Conservation (phyloP, 2,113 vertebrate genomes). For the Seriola dumerili region DNA sequence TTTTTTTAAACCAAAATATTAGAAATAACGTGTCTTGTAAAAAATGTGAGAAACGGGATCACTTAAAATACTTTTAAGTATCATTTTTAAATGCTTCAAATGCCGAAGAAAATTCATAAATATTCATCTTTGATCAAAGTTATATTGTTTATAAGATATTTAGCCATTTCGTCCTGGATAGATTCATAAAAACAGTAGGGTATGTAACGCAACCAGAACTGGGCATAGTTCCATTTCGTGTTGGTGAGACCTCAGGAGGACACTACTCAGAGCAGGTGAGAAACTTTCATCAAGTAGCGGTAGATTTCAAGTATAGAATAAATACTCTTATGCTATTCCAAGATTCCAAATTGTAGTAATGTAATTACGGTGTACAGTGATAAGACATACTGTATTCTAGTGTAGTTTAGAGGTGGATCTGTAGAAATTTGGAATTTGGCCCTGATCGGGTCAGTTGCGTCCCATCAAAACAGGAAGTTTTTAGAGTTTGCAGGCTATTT, state of each 20-base stretch:
- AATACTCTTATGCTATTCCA: fast-evolving
- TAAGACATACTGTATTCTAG: background rate
- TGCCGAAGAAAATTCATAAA: no score
- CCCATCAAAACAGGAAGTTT: conserved; percentile 74
- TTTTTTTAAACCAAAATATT: no score
- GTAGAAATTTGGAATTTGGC: background rate
- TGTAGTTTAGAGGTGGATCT: fast-evolving
- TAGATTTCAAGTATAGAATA: fast-evolving
- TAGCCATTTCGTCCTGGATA: background rate
- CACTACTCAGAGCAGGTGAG: background rate
- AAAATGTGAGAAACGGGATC: no score
- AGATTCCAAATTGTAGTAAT: fast-evolving
- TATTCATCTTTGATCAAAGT: no score
- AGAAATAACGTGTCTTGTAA: no score
- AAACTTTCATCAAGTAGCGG: background rate
- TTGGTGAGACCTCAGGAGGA: background rate
- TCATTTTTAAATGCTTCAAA: background rate
- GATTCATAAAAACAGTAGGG: no score
- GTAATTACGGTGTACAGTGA: fast-evolving
- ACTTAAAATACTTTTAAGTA: background rate
- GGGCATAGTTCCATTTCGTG: background rate
- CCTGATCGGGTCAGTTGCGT: background rate
- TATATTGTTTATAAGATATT: background rate
- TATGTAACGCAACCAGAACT: no score
- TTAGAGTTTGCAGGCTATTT: conserved; percentile 17